Conservation (phyloP, 1,140 invertebrate species). For the Pollicipes pollicipes region DNA sequence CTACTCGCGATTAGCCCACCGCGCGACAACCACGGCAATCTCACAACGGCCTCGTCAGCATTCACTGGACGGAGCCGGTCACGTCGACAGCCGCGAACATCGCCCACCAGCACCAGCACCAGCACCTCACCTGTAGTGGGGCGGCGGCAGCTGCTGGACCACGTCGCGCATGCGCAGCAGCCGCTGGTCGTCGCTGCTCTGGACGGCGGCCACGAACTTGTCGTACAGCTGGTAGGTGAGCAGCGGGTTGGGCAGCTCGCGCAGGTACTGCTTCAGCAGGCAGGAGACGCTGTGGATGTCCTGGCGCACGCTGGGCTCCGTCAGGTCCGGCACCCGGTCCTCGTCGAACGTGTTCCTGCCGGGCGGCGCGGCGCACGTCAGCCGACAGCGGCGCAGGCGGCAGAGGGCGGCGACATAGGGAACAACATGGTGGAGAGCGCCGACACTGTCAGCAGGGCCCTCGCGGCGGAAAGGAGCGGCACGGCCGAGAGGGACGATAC, state of each 20-base stretch:
- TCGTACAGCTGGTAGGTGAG: conserved; percentile 95
- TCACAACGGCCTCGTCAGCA: no score
- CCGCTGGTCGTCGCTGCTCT: conserved; percentile 34
- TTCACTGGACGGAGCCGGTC: no score
- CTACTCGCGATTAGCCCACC: no score
- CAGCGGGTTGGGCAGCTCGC: conserved; percentile 89
- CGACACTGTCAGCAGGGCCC: no score
- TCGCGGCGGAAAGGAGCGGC: no score
- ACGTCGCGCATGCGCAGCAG: conserved; percentile 36
- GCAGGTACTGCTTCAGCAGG: conserved; percentile 83
- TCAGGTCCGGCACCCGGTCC: conserved; percentile 47
- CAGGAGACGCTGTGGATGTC: conserved; percentile 96
- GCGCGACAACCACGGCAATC: no score
- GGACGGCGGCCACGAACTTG: conserved; percentile 78
- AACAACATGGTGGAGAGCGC: no score
- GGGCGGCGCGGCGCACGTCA: no score
- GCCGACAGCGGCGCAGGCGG: no score
- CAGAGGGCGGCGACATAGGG: no score
- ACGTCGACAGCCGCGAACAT: no score
- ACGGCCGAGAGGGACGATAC: no score
- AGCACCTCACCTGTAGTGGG: conserved; percentile 66
- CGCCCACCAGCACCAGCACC: not conserved
- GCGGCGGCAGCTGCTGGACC: conserved; percentile 81
- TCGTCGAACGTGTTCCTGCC: conserved; percentile 67
- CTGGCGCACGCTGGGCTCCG: conserved; percentile 26